Conservation (phyloP, 1,140 invertebrate species). For the Acyrthosiphon pisum region DNA sequence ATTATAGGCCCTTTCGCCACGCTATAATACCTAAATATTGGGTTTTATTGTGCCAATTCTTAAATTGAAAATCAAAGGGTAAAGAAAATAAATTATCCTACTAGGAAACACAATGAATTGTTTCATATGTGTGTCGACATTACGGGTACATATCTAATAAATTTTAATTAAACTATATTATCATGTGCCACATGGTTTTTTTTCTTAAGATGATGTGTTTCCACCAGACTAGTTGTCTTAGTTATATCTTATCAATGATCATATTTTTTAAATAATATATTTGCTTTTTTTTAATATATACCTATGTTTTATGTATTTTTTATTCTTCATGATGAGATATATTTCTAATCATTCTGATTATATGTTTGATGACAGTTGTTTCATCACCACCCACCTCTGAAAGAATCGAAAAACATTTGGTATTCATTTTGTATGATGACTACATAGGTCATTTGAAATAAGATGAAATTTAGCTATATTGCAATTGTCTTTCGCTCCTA, state of each 20-base stretch:
- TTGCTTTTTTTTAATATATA: no score
- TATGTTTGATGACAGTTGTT: slow-evolving; percentile 34
- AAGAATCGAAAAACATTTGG: neutral
- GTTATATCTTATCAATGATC: no score
- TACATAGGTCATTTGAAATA: slow-evolving; percentile 3
- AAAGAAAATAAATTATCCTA: neutral
- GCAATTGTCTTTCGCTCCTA: slow-evolving; percentile 41
- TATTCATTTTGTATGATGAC: neutral
- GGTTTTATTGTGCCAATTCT: neutral
- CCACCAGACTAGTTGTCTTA: no score
- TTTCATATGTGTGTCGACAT: neutral
- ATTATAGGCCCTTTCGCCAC: neutral
- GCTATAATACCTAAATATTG: neutral
- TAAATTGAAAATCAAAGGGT: neutral
- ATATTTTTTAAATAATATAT: no score
- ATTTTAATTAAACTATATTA: no score
- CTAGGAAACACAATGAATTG: neutral
- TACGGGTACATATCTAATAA: neutral
- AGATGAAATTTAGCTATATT: slow-evolving; percentile 8
- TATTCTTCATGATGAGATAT: slow-evolving; percentile 6
- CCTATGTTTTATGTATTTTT: no score
- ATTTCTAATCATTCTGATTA: neutral
- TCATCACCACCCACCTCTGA: slow-evolving; percentile 49
- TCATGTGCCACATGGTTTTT: no score
- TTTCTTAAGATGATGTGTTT: no score